Conservation (phyloP, 2,888 invertebrate species). For the Parthenolecanium corni region DNA sequence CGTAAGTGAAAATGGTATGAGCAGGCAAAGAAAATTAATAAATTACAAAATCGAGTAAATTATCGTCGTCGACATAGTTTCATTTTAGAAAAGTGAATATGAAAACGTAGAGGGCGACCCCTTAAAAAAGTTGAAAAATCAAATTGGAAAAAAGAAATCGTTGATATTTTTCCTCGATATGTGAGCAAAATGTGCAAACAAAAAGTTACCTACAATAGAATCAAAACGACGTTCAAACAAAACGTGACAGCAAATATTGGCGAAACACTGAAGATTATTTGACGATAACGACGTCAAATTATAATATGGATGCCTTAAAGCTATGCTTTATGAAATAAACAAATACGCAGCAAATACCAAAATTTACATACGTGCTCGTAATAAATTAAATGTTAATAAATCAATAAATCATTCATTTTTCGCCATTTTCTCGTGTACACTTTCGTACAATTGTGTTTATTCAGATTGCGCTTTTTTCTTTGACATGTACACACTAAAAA, state of each 20-base stretch:
- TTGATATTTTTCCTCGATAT: conserved; percentile 1
- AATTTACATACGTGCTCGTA: conserved; percentile 7
- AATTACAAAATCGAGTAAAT: too few relatives aligned
- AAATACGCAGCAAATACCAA: neutral
- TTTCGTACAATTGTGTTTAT: neutral
- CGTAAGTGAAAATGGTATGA: too few relatives aligned
- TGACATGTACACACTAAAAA: neutral
- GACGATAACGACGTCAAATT: neutral
- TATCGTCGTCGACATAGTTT: too few relatives aligned
- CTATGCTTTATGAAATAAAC: too few relatives aligned
- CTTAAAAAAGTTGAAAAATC: too few relatives aligned
- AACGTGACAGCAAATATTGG: conserved; percentile 9
- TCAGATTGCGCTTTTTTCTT: neutral
- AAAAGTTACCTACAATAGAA: neutral
- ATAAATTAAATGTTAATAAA: conserved; percentile 18
- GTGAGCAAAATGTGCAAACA: conserved; percentile 7
- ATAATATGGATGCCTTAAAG: neutral
- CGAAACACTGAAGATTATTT: neutral
- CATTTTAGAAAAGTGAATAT: too few relatives aligned
- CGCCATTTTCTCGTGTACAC: neutral
- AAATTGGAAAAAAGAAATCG: neutral
- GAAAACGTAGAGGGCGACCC: too few relatives aligned
- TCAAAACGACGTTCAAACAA: conserved; percentile 7
- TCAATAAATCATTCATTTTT: conserved; percentile 10
- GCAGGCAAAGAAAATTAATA: too few relatives aligned